Conservation (phyloP, 2,797 vertebrate species). For the Apogon talboti region DNA sequence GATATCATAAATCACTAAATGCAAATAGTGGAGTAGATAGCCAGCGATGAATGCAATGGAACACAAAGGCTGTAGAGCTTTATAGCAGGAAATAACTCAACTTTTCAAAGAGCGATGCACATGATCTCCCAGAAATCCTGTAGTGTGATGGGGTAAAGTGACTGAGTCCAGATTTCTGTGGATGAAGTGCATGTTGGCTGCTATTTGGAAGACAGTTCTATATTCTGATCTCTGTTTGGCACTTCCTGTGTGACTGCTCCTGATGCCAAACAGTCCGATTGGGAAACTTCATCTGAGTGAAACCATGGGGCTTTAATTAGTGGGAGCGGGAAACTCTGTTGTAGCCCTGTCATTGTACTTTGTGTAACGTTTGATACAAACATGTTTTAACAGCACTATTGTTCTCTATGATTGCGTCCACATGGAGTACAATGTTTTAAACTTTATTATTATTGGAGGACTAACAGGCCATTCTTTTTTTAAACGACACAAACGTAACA, state of each 20-base stretch:
- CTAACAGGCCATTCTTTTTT: too few relatives aligned
- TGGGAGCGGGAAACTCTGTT: neutral
- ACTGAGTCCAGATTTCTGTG: slow-evolving; percentile 29
- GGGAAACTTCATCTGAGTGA: slow-evolving; percentile 17
- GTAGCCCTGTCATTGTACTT: slow-evolving; percentile 20
- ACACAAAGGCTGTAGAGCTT: neutral
- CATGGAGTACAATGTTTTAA: too few relatives aligned
- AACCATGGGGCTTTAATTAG: slow-evolving; percentile 24
- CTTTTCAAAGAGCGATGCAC: neutral
- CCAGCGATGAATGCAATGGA: slow-evolving; percentile 4
- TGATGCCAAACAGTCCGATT: slow-evolving; percentile 33
- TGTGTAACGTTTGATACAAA: slow-evolving; percentile 13
- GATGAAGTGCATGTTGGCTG: slow-evolving; percentile 15
- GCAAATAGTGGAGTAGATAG: too few relatives aligned
- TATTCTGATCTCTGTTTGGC: slow-evolving; percentile 41
- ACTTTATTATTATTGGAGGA: too few relatives aligned
- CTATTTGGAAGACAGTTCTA: slow-evolving; percentile 31
- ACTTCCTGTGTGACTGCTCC: slow-evolving; percentile 12
- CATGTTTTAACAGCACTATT: slow-evolving; percentile 7
- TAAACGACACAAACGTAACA: too few relatives aligned
- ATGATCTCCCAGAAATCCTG: slow-evolving; percentile 14
- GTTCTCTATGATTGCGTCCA: too few relatives aligned
- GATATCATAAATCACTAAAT: too few relatives aligned
- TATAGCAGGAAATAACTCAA: neutral
- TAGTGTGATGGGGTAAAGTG: slow-evolving; percentile 4